Evolutionary conservation across 2,888 invertebrate genomes (phyloP), one percentile per base, ranked within the genome.

Genomic region (Leptinotarsa tumamoca): DNA sequence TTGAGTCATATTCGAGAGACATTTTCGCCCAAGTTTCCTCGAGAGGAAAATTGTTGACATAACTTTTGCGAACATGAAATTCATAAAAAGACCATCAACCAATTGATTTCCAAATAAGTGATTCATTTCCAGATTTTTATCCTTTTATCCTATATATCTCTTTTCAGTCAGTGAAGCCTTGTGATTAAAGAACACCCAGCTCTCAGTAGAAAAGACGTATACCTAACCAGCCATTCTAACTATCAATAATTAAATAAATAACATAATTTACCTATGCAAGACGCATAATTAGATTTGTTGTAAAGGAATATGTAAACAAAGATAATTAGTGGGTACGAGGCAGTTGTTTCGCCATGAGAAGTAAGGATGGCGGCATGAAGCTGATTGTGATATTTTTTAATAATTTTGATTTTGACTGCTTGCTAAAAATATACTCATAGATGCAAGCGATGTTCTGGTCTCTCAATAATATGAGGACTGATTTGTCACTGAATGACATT

Each of bases 301-400:
- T 23, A 4, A 67, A 74, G 66, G 71, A 68, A 71, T 74, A 74
- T 74, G 71, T 71, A 74, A 74, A 74, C 71, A 71, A 63, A 56
- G 21, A 71, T 74, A 74, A 74, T 74, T 74, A 74, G 63, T 67
- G 27, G 74, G 63, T 74, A 58, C n/a, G 43, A 71, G 71, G 18
- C 21, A 43, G 51, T 73, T 71, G 58, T 58, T 58, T 23, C 58
- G 23, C 23, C 58, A 58, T 27, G 21, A 58, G 58, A 21, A 10
- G 21, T 10, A n/a, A 18, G 23, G 27, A 58, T 58, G 58, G 21
- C 58, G 23, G 23, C 21, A 14, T 14, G 21, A 14, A 58, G 15
- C 4, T 58, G 15, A 52, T 52, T 52, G 17, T 52, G 52, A 15
- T 17, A 58, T 58, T 58, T 58, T 23, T 4, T 58, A 23, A 58